A percentile compares a stretch with the other conserved stretches of the same genome.
Evolutionary conservation across 37 sponge, comb jelly and placozoan genomes (phyloP).

Genomic region (Bolinopsis microptera): DNA sequence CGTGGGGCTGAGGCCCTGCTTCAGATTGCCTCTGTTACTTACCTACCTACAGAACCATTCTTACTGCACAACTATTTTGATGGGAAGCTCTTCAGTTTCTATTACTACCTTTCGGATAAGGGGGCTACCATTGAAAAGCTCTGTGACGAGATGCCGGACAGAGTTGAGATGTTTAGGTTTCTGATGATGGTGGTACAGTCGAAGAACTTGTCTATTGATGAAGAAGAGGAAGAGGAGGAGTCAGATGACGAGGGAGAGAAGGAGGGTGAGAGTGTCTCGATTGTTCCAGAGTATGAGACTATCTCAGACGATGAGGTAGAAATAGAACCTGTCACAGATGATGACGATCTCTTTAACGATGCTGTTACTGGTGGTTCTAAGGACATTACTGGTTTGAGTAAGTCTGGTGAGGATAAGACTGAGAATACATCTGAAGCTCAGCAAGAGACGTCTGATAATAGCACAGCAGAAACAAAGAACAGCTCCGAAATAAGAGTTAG

Average conservation of each 20-base stretch:
- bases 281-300: slow-evolving; percentile 10
- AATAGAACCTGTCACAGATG: slow-evolving; percentile 36
- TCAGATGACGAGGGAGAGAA: background rate
- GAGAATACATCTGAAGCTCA: background rate
- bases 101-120: slow-evolving; percentile 32
- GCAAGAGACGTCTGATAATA: background rate
- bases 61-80: slow-evolving; percentile 9
- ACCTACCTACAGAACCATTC: slow-evolving; percentile 5
- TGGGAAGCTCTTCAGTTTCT: slow-evolving; percentile 53
- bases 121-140: slow-evolving; percentile 7
- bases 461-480: background rate
- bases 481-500: background rate
- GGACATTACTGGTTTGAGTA: background rate
- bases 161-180: slow-evolving; percentile 40
- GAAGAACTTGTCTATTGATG: background rate
- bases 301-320: slow-evolving; percentile 18
- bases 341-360: background rate
- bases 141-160: slow-evolving; percentile 26
- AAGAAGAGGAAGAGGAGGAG: background rate
- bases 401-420: no score
- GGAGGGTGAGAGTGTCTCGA: background rate
- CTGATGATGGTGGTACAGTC: slow-evolving; percentile 54
- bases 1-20: slow-evolving; percentile 31
- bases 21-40: background rate
- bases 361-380: background rate